Evolutionary conservation across 2,888 invertebrate genomes (phyloP).

Genomic region (Biston stratarius): DNA sequence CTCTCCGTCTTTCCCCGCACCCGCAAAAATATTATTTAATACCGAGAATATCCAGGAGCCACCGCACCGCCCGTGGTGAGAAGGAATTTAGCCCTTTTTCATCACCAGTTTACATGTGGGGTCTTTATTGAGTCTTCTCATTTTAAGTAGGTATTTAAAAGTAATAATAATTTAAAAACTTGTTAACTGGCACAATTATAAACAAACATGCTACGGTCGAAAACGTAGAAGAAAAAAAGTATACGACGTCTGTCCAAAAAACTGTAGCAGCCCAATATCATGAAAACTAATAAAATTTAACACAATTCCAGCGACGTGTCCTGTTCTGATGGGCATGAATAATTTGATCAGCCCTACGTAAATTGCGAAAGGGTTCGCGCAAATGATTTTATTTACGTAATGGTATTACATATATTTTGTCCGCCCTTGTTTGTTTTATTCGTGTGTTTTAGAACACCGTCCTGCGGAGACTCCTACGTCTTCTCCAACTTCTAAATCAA

Average conservation of each 20-base stretch:
- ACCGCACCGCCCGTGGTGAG: no score
- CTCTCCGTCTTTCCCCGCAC: no score
- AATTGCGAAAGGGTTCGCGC: conserved; percentile 45
- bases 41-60: no score
- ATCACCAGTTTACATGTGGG: no score
- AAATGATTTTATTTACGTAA: conserved; percentile 39
- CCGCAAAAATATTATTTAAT: no score
- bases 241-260: conserved; percentile 11
- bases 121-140: no score
- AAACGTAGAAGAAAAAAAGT: no score
- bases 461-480: not conserved
- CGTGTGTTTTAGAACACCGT: not conserved
- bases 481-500: no score
- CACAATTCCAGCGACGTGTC: conserved; percentile 50
- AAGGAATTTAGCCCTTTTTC: no score
- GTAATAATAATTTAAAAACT: no score
- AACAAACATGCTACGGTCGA: not conserved
- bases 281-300: conserved; percentile 54
- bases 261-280: conserved; percentile 27
- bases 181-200: not conserved
- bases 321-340: conserved; percentile 54
- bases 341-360: conserved; percentile 45
- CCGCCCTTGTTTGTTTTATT: conserved; percentile 25
- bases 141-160: no score
- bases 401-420: conserved; percentile 31